Evolutionary conservation across 2,113 vertebrate genomes (phyloP).

Genomic region (Chaetura pelagica): DNA sequence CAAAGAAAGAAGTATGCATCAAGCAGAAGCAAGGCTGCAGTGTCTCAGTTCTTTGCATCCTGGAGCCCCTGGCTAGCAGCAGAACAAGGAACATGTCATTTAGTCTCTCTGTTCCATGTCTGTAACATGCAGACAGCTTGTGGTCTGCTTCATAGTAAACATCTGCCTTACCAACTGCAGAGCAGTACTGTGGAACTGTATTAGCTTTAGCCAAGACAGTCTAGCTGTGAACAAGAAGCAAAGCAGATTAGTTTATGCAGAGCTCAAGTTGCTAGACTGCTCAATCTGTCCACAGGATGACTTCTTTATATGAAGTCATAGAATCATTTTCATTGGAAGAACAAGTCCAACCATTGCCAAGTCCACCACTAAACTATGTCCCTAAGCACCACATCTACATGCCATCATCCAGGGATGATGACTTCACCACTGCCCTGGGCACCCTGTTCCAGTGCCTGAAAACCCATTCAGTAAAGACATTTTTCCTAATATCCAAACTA

Average conservation of each 20-base stretch:
- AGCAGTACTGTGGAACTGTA: fast-evolving
- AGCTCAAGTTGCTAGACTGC: not conserved
- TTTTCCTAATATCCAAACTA: too few relatives aligned
- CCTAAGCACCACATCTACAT: too few relatives aligned
- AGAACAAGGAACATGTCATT: not conserved
- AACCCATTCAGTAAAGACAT: too few relatives aligned
- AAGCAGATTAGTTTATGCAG: not conserved
- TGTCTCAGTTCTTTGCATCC: not conserved
- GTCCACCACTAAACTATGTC: too few relatives aligned
- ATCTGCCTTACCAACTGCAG: not conserved
- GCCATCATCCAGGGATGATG: too few relatives aligned
- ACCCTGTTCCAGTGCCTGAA: too few relatives aligned
- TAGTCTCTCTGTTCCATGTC: not conserved
- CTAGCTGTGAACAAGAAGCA: not conserved
- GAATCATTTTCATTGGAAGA: too few relatives aligned
- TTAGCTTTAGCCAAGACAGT: not conserved
- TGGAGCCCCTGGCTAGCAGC: not conserved
- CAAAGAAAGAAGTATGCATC: not conserved
- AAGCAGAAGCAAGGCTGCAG: not conserved
- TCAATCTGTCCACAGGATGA: not conserved
- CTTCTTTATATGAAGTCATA: not conserved
- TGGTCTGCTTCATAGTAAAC: not conserved
- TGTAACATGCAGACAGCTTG: fast-evolving
- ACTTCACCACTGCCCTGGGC: too few relatives aligned
- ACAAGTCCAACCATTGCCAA: too few relatives aligned